Percentiles rank a stretch among this genome's conserved stretches.
Conservation (phyloP, 2,888 invertebrate species). For the Nezara viridula region DNA sequence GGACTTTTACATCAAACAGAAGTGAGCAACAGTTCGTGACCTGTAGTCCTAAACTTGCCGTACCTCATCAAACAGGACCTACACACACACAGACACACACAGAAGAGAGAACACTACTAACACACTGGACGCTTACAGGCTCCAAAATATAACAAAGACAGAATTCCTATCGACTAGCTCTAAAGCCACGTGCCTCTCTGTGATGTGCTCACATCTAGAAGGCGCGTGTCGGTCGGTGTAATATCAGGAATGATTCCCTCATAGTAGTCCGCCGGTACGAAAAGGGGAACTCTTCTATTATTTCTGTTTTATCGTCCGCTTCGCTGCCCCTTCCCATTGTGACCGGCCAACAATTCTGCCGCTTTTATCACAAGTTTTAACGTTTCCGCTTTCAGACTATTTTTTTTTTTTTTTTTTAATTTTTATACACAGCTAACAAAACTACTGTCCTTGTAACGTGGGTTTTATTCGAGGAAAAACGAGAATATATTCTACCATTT, state of each 20-base stretch:
- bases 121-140: neutral
- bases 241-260: neutral
- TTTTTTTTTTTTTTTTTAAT: neutral
- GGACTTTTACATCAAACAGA: neutral
- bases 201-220: neutral
- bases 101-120: too few relatives aligned
- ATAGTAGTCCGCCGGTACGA: neutral
- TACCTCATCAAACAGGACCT: neutral
- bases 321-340: neutral
- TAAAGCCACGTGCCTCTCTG: neutral
- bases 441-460: neutral
- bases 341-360: neutral
- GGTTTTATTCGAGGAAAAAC: neutral
- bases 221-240: neutral
- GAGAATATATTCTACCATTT: neutral
- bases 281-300: neutral
- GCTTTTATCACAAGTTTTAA: neutral
- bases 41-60: neutral
- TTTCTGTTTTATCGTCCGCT: conserved; percentile 14
- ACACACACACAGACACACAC: neutral
- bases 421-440: neutral
- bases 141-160: neutral
- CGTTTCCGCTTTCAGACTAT: neutral
- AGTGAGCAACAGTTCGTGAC: neutral
- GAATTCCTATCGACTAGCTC: neutral